Conservation (phyloP, 2,888 invertebrate genomes). For the Sphinx pinastri region DNA sequence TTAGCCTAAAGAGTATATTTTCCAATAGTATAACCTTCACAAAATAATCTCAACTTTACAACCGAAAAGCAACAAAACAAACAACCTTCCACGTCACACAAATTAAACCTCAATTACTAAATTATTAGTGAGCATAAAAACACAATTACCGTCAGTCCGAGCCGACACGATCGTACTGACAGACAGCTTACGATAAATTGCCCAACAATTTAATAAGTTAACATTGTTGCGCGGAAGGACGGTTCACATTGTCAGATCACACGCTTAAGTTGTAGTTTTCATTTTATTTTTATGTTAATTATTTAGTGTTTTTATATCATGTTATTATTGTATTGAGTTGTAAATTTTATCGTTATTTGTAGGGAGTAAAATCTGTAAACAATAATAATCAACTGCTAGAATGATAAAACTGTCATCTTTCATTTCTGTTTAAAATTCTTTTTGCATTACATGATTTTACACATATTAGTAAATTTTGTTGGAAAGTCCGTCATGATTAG, state of each 20-base stretch:
- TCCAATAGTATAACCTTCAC: background rate
- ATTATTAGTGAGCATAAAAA: conserved; percentile 11
- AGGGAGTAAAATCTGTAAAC: too few species aligned
- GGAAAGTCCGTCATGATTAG: too few species aligned
- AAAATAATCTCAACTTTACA: background rate
- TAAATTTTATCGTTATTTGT: too few species aligned
- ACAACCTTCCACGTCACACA: background rate
- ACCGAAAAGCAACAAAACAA: background rate
- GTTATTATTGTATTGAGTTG: too few species aligned
- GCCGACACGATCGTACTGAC: conserved; percentile 12
- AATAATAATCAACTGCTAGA: too few species aligned
- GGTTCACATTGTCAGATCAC: background rate
- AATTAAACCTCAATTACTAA: conserved; percentile 20
- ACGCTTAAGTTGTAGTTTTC: background rate
- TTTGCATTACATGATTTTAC: too few species aligned
- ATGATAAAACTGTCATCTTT: too few species aligned
- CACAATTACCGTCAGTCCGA: conserved; percentile 6
- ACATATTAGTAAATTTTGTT: too few species aligned
- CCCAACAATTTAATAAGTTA: conserved; percentile 21
- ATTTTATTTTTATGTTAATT: too few species aligned
- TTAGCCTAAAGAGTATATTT: too few species aligned
- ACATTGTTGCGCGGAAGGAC: background rate
- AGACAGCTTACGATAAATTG: conserved; percentile 19
- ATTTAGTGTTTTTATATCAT: too few species aligned
- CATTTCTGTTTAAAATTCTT: too few species aligned